Conservation (phyloP, 2,888 invertebrate species). For the Griposia aprilina region DNA sequence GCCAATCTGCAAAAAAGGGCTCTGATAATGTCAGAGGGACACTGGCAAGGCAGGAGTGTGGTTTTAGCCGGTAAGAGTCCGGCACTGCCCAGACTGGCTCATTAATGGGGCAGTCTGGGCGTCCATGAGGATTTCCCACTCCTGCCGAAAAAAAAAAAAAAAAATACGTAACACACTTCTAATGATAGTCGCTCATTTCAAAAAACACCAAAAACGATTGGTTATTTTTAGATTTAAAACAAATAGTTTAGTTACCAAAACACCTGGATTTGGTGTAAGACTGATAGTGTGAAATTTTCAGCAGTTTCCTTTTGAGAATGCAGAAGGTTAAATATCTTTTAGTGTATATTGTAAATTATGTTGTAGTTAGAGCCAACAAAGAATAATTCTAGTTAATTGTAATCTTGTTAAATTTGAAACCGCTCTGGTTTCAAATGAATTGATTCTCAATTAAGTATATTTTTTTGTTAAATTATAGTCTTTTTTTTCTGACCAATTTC, state of each 20-base stretch:
- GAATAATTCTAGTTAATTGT: conserved; percentile 8
- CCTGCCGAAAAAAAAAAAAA: too few relatives aligned
- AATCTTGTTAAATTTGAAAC: not conserved
- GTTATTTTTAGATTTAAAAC: not conserved
- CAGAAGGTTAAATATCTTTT: not conserved
- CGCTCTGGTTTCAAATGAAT: not conserved
- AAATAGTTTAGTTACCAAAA: conserved; percentile 5
- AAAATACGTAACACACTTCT: too few relatives aligned
- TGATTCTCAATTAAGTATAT: not conserved
- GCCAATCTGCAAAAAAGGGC: too few relatives aligned
- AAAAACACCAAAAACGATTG: not conserved
- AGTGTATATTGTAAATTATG: not conserved
- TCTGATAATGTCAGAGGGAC: too few relatives aligned
- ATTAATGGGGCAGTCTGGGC: too few relatives aligned
- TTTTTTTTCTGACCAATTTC: not conserved
- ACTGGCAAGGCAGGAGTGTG: too few relatives aligned
- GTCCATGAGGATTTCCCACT: too few relatives aligned
- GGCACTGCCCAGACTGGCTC: too few relatives aligned
- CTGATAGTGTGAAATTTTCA: conserved; percentile 15
- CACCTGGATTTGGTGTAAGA: conserved; percentile 18
- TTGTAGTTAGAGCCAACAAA: not conserved
- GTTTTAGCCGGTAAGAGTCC: too few relatives aligned
- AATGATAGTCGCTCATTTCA: not conserved
- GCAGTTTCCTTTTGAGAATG: not conserved
- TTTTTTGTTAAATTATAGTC: not conserved